These are phyloP conservation scores for Arnoldichthys spilopterus DNA, from an alignment of 2,797 vertebrate species.

Conservation along the genomic window DNA sequence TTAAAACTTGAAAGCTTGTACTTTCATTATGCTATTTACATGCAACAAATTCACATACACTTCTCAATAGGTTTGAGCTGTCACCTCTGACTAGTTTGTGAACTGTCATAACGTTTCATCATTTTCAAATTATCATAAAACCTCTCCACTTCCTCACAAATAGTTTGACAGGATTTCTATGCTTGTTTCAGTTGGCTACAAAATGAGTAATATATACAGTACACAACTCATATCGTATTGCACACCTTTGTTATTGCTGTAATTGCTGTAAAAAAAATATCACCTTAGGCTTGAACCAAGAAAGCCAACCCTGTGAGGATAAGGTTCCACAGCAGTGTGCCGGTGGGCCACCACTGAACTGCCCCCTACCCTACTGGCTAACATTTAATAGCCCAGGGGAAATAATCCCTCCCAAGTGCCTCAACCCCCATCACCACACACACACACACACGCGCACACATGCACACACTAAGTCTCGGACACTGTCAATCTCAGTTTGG, in stretches of 20 bases:
- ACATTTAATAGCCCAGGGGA: conserved; percentile 51
- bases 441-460: conserved; percentile 8
- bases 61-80: too few relatives aligned
- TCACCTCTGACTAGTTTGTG: too few relatives aligned
- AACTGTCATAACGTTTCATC: too few relatives aligned
- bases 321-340: conserved; percentile 37
- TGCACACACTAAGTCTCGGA: conserved; percentile 22
- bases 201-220: not conserved
- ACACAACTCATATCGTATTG: not conserved
- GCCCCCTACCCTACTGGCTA: conserved; percentile 44
- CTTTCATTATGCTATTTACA: too few relatives aligned
- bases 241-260: not conserved
- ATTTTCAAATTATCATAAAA: too few relatives aligned
- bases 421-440: conserved; percentile 38
- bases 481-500: conserved; percentile 68
- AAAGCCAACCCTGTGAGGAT: conserved; percentile 16
- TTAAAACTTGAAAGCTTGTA: too few relatives aligned
- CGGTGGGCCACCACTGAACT: conserved; percentile 13
- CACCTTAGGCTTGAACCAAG: not conserved
- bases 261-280: not conserved
- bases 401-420: conserved; percentile 53
- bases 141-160: too few relatives aligned
- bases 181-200: not conserved
- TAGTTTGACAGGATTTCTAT: not conserved
- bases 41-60: too few relatives aligned